These are phyloP conservation scores for Drosophila grimshawi DNA, from an alignment of 1,140 invertebrate species.

Conservation along the genomic window DNA sequence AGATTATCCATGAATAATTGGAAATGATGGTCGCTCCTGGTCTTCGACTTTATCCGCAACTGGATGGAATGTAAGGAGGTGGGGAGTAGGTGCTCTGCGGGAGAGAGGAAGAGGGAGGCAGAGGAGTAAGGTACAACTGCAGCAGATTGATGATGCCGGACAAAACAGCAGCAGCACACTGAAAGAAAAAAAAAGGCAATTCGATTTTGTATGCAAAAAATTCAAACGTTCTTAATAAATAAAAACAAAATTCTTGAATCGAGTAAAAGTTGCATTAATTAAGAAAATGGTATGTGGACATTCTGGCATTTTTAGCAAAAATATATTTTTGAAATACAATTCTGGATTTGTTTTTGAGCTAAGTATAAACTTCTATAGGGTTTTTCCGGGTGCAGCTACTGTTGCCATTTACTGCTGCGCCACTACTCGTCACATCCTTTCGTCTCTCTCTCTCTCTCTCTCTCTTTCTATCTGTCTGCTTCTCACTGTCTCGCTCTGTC, in stretches of 20 bases:
- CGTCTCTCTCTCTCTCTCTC: not conserved
- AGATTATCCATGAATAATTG: conserved; percentile 84
- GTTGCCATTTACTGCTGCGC: conserved; percentile 15
- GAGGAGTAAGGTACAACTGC: conserved; percentile 41
- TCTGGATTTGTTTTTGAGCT: too few species aligned
- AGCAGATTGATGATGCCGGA: conserved; percentile 71
- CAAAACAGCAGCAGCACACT: conserved; percentile 9
- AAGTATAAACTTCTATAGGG: too few species aligned
- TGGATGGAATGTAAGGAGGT: conserved; percentile 18
- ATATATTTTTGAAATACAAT: too few species aligned
- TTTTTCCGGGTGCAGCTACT: not conserved
- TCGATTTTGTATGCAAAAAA: too few species aligned
- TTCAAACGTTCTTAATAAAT: too few species aligned
- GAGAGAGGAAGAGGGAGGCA: not conserved
- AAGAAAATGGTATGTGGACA: too few species aligned
- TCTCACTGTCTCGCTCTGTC: not conserved
- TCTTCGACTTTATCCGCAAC: not conserved
- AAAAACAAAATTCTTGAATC: too few species aligned
- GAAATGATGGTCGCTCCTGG: conserved; percentile 51
- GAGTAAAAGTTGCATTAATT: too few species aligned
- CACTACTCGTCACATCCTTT: not conserved
- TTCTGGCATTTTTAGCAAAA: too few species aligned
- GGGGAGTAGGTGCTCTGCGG: conserved; percentile 31
- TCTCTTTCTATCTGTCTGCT: not conserved
- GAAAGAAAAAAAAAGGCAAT: not conserved